Percentiles rank a stretch among this genome's conserved stretches.
Conservation (phyloP, 2,797 vertebrate genomes). For the Balearica regulorum region DNA sequence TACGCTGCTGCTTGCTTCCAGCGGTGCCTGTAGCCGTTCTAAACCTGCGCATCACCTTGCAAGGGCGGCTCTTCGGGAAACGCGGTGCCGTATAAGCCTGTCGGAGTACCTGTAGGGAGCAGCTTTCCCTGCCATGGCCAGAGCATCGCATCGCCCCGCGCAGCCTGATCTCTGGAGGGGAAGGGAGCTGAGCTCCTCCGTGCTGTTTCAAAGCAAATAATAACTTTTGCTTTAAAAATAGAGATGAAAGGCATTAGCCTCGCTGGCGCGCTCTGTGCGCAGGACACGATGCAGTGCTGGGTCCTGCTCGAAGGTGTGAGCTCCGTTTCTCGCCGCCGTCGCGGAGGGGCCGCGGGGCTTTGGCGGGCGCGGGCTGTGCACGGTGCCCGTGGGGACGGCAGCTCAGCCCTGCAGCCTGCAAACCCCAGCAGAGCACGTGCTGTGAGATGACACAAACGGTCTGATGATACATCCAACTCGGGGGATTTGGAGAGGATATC, state of each 20-base stretch:
- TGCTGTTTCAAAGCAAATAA: background rate
- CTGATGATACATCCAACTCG: background rate
- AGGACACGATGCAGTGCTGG: no score
- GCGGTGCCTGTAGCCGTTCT: accelerated
- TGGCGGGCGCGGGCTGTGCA: background rate
- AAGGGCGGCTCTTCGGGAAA: background rate
- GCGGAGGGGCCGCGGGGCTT: background rate
- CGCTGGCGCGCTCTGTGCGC: no score
- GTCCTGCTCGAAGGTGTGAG: background rate
- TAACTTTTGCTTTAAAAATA: background rate
- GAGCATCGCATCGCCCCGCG: background rate
- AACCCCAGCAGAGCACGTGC: background rate
- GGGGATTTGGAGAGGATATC: background rate
- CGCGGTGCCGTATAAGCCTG: accelerated
- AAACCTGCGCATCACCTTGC: accelerated
- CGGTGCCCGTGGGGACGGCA: background rate
- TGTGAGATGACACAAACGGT: no score
- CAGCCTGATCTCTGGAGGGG: background rate
- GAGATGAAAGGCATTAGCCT: background rate
- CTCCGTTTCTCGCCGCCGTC: background rate
- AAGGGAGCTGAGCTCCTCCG: no score
- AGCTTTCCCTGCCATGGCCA: background rate
- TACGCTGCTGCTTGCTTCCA: background rate
- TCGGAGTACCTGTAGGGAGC: accelerated
- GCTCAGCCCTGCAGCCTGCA: background rate